These are phyloP conservation scores for Troilus luridus DNA, from an alignment of 2,888 invertebrate genomes.

Conservation along the genomic window DNA sequence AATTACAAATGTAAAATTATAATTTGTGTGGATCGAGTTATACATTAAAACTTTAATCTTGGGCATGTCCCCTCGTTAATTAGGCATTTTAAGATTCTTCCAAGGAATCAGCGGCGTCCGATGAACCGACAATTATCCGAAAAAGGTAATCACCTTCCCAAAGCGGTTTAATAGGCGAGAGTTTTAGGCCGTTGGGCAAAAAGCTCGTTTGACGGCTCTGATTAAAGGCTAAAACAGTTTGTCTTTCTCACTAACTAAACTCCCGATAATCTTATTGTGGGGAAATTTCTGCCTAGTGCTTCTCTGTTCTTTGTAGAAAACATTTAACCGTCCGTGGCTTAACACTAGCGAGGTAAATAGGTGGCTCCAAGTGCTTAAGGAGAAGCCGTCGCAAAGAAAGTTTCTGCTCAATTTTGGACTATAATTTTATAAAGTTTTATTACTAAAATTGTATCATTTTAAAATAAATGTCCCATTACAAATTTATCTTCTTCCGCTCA, in stretches of 20 bases:
- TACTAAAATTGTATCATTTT: not conserved
- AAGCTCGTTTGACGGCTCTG: not conserved
- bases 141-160: constrained; percentile 7
- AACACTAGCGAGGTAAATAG: not conserved
- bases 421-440: not conserved
- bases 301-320: constrained; percentile 20
- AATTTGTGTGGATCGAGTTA: no score
- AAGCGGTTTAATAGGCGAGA: not conserved
- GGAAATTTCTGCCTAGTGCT: constrained; percentile 22
- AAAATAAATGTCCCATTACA: not conserved
- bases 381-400: constrained; percentile 5
- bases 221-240: constrained; percentile 20
- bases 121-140: not conserved
- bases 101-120: not conserved
- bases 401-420: not conserved
- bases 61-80: not conserved
- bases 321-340: not conserved
- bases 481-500: not conserved
- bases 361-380: not conserved
- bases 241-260: not conserved
- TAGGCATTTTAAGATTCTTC: not conserved
- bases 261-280: constrained; percentile 6
- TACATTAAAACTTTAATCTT: not conserved
- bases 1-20: not conserved
- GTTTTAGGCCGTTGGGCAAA: constrained; percentile 4